Evolutionary conservation across 64 coral and sea anemone genomes (phyloP), one percentile per base, ranked within the genome.

Genomic region (Actinia equina): DNA sequence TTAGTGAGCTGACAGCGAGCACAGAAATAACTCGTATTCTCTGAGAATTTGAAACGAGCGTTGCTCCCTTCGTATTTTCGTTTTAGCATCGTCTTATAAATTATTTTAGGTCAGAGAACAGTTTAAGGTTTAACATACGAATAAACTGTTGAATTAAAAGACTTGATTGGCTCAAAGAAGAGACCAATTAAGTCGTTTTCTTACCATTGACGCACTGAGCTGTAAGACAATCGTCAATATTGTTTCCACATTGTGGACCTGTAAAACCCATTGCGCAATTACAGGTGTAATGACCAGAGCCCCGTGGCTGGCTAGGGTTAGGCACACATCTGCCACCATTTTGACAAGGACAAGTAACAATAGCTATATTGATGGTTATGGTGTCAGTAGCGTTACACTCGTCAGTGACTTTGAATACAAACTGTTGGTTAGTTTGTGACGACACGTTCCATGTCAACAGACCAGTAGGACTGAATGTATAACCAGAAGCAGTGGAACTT

Each of bases 361-460:
- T 63, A 18, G 22, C 78, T 18, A 91, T 17, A 26, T 71, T 44
- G 3, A 80, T 54, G 12, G 59, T 91, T 15, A 91, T 86, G 4
- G 84, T 86, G 41, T 85, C 57, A 2, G 54, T 44, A 15, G 89
- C 89, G 59, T 71, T 44, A 60, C 89, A 91, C 20, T 85, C 89
- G 43, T 91, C 89, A 18, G 89, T 91, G 27, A 82, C 89, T 13
- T 52, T 71, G 37, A 91, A 79, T 23, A 57, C 76, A 91, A 91
- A 91, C 6, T 41, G 14, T 44, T 37, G 71, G 0, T 85, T 86
- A 41, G 59, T 25, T 42, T 60, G 82, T 70, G 82, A n/a, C 42
- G 77, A 86, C 45, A 69, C 78, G 12, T 69, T 91, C 30, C 85
- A 74, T 44, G 44, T 22, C 14, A 91, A 43, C 0, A 86, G 54